Percentiles rank a stretch among this genome's conserved stretches.
Conservation (phyloP, 2,888 invertebrate species). For the Myopa tessellatipennis region DNA sequence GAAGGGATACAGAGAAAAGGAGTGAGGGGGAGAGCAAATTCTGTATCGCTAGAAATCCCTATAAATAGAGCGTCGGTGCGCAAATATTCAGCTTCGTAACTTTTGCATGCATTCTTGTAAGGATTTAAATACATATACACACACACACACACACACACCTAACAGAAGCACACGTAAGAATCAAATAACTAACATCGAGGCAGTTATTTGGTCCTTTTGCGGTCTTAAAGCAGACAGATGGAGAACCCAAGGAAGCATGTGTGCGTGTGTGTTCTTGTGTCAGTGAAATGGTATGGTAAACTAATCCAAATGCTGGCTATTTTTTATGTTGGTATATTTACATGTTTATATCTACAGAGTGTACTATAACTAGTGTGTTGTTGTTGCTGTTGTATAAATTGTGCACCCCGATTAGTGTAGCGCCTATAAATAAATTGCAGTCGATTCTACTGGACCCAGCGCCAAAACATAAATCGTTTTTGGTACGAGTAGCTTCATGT, state of each 20-base stretch:
- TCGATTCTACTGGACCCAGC: background rate
- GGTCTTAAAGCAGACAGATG: conserved; percentile 3
- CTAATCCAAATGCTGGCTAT: background rate
- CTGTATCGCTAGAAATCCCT: too few relatives aligned
- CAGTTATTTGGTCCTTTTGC: background rate
- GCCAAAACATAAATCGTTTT: conserved; percentile 33
- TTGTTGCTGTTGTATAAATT: conserved; percentile 10
- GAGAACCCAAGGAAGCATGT: background rate
- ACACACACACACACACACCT: background rate
- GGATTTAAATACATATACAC: background rate
- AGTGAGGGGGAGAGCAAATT: background rate
- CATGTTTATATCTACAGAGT: background rate
- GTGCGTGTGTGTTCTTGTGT: background rate
- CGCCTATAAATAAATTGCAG: conserved; percentile 29
- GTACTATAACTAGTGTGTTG: background rate
- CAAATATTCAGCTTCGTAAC: too few relatives aligned
- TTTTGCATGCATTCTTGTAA: background rate
- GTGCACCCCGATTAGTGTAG: conserved; percentile 7
- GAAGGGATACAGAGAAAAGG: background rate
- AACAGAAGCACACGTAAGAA: background rate
- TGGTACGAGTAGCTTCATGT: conserved; percentile 19
- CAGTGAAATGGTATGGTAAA: background rate
- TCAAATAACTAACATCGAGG: background rate
- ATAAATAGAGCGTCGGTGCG: too few relatives aligned
- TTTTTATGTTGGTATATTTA: background rate